Base-by-base conservation (phyloP, 1,140 invertebrate species). In the Drosophila teissieri region DNA sequence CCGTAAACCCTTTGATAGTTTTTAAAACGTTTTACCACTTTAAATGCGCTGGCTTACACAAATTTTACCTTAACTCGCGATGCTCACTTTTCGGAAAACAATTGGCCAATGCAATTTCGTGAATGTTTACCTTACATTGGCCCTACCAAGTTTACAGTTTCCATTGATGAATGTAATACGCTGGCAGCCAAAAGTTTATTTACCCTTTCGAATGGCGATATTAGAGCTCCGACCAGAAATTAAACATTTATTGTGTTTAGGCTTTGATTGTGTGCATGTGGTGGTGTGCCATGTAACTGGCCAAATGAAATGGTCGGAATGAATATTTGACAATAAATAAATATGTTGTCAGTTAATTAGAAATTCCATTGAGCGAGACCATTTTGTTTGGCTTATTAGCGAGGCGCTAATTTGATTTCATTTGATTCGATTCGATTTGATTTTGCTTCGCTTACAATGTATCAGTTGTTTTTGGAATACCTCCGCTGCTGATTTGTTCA, bases 331-430 rank as follows among this genome's bases (percentile, higher is more conserved):
- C 78, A 78, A 78, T 85, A 86, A 79, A 88, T 88, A 83, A 88
- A 83, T 83, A 78, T 88, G 82, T 78, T 81, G 60, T 37, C 65
- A 88, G 82, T 86, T 86, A 86, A 86, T 86, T 86, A 79, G 75
- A 76, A 88, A 83, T 79, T 86, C 79, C 79, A 83, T 85, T 86
- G 69, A 52, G 54, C 63, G 68, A 22, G 58, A 70, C 67, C 74
- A 82, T 82, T 82, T 72, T 83, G 70, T 86, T 88, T 82, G 65
- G 82, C 78, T 86, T 86, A 86, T 86, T 86, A 86, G 78, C 83
- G 75, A 62, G 63, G 51, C 69, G 70, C 72, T 73, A 85, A 85
- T 73, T 75, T 73, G 52, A 80, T 70, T 73, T 63, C 36, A 58
- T 54, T 58, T 68, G 67, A 70, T 70, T 69, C 64, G 64, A 80